Percentiles rank a stretch among this genome's conserved stretches.
Evolutionary conservation across 2,888 invertebrate species (phyloP).

Genomic region (Pseudococcus longispinus): DNA sequence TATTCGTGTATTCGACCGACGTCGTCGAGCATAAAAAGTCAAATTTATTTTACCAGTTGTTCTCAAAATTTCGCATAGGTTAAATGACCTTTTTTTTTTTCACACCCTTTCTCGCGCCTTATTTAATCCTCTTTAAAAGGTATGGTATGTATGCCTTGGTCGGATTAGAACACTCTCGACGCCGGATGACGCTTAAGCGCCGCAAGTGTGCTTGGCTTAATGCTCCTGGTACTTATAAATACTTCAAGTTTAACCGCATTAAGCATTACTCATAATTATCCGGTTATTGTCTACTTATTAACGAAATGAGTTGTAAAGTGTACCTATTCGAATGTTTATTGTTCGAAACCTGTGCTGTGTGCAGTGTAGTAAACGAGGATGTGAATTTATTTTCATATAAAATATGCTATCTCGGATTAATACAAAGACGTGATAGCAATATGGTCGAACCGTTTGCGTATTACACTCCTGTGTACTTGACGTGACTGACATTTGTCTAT

Average conservation of each 20-base stretch:
- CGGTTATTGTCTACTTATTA: background rate
- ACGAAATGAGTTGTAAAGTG: background rate
- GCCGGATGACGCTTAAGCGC: background rate
- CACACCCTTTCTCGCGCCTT: background rate
- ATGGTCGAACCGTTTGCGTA: background rate
- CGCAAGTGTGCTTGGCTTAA: background rate
- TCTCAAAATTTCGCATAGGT: background rate
- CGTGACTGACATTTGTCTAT: constrained; percentile 21
- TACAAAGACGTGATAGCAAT: background rate
- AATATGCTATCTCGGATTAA: background rate
- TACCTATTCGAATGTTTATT: background rate
- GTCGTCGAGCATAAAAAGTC: constrained; percentile 12
- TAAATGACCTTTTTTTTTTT: background rate
- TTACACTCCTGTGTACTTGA: background rate
- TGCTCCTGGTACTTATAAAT: background rate
- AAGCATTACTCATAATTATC: background rate
- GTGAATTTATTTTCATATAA: background rate
- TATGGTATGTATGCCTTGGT: background rate
- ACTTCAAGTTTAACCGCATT: constrained; percentile 7
- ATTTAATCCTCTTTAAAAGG: constrained; percentile 6
- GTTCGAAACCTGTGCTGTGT: no score
- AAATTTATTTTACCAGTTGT: constrained; percentile 6
- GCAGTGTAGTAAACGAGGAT: background rate
- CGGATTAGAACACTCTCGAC: background rate
- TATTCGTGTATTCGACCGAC: constrained; percentile 3